These are phyloP conservation scores for Phaenicophaeus curvirostris DNA, from an alignment of 2,797 vertebrate genomes.

Conservation along the genomic window DNA sequence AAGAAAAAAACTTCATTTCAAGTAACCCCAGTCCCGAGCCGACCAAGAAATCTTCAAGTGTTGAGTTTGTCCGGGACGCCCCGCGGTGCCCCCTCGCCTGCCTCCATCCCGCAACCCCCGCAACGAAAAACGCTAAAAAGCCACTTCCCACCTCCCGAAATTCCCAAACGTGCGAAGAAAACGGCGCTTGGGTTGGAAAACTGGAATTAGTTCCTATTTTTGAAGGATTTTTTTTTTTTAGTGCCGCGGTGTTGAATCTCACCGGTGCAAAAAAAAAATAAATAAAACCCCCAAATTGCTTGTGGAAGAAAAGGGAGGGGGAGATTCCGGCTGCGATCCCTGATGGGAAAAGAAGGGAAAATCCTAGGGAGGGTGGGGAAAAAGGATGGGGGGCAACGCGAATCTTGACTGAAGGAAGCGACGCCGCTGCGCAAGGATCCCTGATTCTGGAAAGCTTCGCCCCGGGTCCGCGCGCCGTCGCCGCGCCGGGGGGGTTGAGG, in stretches of 20 bases:
- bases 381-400: too few relatives aligned
- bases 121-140: neutral
- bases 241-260: neutral
- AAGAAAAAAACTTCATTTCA: constrained; percentile 82
- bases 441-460: constrained; percentile 23
- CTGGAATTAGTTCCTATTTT: neutral
- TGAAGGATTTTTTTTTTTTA: too few relatives aligned
- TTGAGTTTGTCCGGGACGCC: constrained; percentile 23
- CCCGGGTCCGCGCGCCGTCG: neutral
- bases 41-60: constrained; percentile 80
- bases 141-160: neutral
- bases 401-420: neutral
- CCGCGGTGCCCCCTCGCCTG: neutral
- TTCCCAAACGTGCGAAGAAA: neutral
- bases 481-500: neutral
- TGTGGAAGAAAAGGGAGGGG: neutral
- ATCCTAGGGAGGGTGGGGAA: neutral
- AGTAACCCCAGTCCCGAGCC: constrained; percentile 83
- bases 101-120: neutral
- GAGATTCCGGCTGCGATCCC: constrained; percentile 8
- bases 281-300: neutral
- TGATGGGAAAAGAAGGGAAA: neutral
- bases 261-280: too few relatives aligned
- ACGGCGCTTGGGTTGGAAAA: neutral
- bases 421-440: constrained; percentile 21